Base-by-base conservation (phyloP, 2,888 invertebrate species). In the Caenorhabditis doughertyi region DNA sequence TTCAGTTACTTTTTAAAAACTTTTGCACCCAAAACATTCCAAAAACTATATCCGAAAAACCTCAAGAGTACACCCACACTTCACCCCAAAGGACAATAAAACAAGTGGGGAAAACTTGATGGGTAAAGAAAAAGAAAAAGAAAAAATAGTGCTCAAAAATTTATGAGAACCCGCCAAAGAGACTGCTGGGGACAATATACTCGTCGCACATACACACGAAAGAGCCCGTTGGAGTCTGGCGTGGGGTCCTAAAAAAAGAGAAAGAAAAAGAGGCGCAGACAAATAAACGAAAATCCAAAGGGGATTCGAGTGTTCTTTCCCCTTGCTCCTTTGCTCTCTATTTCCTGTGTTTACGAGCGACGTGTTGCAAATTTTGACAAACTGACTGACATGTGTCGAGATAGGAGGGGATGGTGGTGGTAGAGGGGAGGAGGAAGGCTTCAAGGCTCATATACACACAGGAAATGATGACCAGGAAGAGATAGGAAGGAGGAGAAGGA, bases 361-460 rank as follows among this genome's bases (percentile, higher is more conserved):
- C 56, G 56, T 70, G 56, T 70, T 56, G 55, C 32, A 62, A 72
- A 72, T 35, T 60, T 60, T 51, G 49, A 76, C 32, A 67, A 60
- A 67, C 21, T 44, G 42, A 35, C 65, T 51, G 65, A 51, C 65
- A 51, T 65, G 51, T 65, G 65, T 51, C 65, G 16, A 23, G 16
- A n/a, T n/a, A n/a, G 27, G 44, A n/a, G 25, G 23, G 39, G 44
- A n/a, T 42, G 44, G 11, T 42, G 44, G 18, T 13, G 35, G 7
- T 7, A 18, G 44, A 42, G 42, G 42, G 16, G 3, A 18, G 5
- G 35, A 35, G 5, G 35, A 35, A 7, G n/a, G n/a, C n/a, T n/a
- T n/a, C n/a, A n/a, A n/a, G n/a, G n/a, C n/a, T n/a, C n/a, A n/a
- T n/a, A n/a, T n/a, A n/a, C n/a, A n/a, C n/a, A n/a, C n/a, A n/a